Base-by-base conservation (phyloP, 2,113 vertebrate genomes). In the Taxidea taxus region DNA sequence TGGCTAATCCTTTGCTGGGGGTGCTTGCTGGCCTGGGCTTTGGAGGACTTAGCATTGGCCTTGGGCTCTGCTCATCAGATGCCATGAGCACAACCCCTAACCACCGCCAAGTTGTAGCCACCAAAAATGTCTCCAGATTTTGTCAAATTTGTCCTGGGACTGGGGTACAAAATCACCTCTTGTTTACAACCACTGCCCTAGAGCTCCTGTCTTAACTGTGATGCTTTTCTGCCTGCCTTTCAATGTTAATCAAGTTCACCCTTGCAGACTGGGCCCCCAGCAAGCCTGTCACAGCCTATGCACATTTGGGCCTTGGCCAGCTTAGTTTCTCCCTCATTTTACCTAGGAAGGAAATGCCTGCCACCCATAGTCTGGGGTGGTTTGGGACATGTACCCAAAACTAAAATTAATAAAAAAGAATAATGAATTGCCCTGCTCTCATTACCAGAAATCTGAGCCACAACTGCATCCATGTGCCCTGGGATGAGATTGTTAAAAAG, bases 381-480 rank as follows among this genome's bases (percentile, higher is more conserved):
- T 44, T 97, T 97, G 91, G 96, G 94, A 66, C 90, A 51, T 44
- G 54, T 51, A 94, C n/a, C 64, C 74, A 85, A 86, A 95, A 80
- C 47, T 94, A 91, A 82, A 92, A 91, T 96, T 93, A 91, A 94
- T 93, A 64, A 23, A 29, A 64, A 64, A 96, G 90, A 82, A 94
- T 96, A 97, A 97, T 88, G 87, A 98, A 90, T 94, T 90, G 39
- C 92, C 75, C 37, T 90, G 39, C 56, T 96, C 80, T 96, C 78
- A 39, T 98, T 95, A 85, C 64, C n/a, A 92, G 80, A 84, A 87
- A 94, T 42, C 16, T 88, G 29, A 95, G 68, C 97, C 91, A 88
- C 58, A 97, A 31, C 88, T 2, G 0, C 15, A 80, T 98, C 98
- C 97, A 92, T 92, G 94, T 85, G 91, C 54, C 44, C 23, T 9